Conservation (phyloP, 2,113 vertebrate genomes). For the Clarias macrocephalus region DNA sequence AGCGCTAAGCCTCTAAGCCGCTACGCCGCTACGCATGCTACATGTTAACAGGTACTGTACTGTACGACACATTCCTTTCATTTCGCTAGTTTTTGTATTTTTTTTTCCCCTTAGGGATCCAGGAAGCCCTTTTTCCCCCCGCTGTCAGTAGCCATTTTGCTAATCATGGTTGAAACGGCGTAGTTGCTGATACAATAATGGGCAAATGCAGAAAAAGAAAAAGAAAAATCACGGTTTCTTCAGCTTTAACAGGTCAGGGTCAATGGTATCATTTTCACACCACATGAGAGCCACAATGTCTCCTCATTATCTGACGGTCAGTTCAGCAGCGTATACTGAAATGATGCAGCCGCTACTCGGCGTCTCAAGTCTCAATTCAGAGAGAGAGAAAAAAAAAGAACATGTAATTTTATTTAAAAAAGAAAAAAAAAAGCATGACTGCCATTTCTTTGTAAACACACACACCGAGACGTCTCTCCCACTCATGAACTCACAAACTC, state of each 20-base stretch:
- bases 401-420: too few relatives aligned
- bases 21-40: too few relatives aligned
- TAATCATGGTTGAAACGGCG: not conserved
- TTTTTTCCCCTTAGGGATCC: not conserved
- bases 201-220: not conserved
- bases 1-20: too few relatives aligned
- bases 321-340: not conserved
- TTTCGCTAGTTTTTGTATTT: not conserved
- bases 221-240: not conserved
- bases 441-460: too few relatives aligned
- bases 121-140: not conserved
- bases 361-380: too few relatives aligned
- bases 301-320: not conserved
- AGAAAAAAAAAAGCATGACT: too few relatives aligned
- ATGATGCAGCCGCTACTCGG: not conserved
- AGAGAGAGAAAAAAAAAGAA: too few relatives aligned
- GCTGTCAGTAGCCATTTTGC: not conserved
- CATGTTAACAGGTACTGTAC: too few relatives aligned
- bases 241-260: not conserved
- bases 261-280: not conserved
- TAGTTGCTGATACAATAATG: not conserved
- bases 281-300: not conserved
- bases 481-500: too few relatives aligned
- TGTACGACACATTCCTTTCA: too few relatives aligned
- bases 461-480: too few relatives aligned